These are phyloP conservation scores for Tarsius wallacei DNA, from an alignment of 2,797 vertebrate species.

Conservation along the genomic window DNA sequence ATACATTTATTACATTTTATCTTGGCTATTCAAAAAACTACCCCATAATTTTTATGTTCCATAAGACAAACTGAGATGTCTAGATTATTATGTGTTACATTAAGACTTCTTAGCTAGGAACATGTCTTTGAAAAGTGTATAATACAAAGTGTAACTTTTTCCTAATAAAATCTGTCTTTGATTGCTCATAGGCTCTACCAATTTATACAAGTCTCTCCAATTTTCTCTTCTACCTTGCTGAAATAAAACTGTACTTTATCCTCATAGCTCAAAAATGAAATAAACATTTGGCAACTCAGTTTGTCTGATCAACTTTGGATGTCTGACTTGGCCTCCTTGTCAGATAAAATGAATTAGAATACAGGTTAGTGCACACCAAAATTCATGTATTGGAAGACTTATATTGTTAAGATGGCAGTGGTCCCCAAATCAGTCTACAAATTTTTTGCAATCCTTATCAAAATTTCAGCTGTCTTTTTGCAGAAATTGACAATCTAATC, in stretches of 20 bases:
- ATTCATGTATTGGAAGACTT: neutral
- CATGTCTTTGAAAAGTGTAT: conserved; percentile 47
- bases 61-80: conserved; percentile 61
- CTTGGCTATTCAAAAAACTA: conserved; percentile 50
- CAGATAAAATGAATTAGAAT: neutral
- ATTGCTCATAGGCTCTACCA: neutral
- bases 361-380: neutral
- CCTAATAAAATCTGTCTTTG: conserved; percentile 1
- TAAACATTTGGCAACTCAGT: conserved; percentile 1
- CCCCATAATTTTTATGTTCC: neutral
- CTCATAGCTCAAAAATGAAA: conserved; percentile 9
- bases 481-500: neutral
- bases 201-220: neutral
- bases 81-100: neutral
- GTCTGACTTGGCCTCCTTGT: neutral
- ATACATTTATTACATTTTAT: conserved; percentile 55
- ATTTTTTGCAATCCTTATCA: neutral
- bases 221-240: conserved; percentile 2
- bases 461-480: conserved; percentile 17
- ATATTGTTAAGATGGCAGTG: neutral
- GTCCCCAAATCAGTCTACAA: neutral
- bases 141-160: conserved; percentile 51
- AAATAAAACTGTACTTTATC: conserved; percentile 45
- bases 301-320: neutral
- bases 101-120: conserved; percentile 31